Percentiles rank a stretch among this genome's conserved stretches.
phyloP scores from a whole-genome alignment of 2,888 invertebrate genomes.

The Meiosimyza platycephala region DNA sequence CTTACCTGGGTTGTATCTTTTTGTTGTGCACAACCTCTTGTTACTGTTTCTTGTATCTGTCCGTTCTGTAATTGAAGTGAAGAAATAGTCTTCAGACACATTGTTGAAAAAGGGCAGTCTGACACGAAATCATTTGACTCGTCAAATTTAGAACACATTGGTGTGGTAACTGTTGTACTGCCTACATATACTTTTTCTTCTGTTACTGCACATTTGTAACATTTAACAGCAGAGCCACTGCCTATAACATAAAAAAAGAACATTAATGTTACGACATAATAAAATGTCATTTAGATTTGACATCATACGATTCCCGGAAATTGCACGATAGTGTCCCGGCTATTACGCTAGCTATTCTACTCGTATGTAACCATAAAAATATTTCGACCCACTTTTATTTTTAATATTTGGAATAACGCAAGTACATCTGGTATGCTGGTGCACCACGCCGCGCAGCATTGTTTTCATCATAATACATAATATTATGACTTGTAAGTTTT shows the following conservation, averaged over 20 bases:
- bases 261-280: too few relatives aligned
- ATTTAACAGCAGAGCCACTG: constrained; percentile 70
- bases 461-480: too few relatives aligned
- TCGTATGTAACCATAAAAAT: too few relatives aligned
- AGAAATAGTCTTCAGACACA: constrained; percentile 83
- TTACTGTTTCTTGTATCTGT: constrained; percentile 59
- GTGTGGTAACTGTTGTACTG: constrained; percentile 70
- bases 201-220: constrained; percentile 80
- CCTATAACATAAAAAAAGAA: constrained; percentile 45
- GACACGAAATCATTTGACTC: constrained; percentile 76
- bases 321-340: too few relatives aligned
- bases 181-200: constrained; percentile 69
- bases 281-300: too few relatives aligned
- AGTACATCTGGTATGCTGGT: too few relatives aligned
- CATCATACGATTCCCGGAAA: too few relatives aligned
- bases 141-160: constrained; percentile 82
- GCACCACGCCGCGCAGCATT: too few relatives aligned
- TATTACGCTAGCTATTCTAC: too few relatives aligned
- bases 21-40: constrained; percentile 81
- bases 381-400: too few relatives aligned
- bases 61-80: constrained; percentile 75
- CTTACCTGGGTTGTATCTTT: constrained; percentile 70
- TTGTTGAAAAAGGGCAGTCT: constrained; percentile 84
- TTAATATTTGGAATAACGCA: too few relatives aligned
- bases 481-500: too few relatives aligned